Evolutionary conservation across 2,797 vertebrate species (phyloP).

Genomic region (Gymnopithys bicolor): DNA sequence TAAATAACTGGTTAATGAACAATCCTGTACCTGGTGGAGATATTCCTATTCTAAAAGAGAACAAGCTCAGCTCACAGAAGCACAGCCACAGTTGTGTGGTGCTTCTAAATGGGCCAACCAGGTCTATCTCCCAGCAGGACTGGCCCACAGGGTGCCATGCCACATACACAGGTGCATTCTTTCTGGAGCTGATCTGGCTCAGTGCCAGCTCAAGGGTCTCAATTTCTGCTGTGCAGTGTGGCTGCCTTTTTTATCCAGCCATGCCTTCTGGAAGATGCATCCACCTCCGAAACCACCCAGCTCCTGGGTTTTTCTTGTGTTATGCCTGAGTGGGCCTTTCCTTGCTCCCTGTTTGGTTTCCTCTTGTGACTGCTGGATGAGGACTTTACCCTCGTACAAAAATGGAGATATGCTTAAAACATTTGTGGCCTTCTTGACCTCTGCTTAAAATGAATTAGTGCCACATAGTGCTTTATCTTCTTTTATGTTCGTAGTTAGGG

Average conservation of each 20-base stretch:
- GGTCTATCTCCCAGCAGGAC: neutral
- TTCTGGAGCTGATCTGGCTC: neutral
- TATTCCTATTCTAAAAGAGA: neutral
- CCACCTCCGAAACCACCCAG: neutral
- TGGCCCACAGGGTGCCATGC: neutral
- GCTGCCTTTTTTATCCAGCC: neutral
- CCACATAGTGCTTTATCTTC: neutral
- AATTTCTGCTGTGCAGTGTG: neutral
- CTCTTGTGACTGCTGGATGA: neutral
- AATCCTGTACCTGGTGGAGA: neutral
- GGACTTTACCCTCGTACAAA: neutral
- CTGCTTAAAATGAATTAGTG: neutral
- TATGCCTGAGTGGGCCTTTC: neutral
- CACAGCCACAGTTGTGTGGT: neutral
- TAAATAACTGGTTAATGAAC: neutral
- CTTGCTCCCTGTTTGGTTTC: neutral
- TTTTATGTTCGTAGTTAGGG: neutral
- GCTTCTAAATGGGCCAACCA: accelerated
- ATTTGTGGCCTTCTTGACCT: neutral
- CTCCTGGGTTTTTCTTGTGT: neutral
- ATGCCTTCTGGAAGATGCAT: neutral
- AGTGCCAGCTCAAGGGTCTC: neutral
- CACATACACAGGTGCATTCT: accelerated
- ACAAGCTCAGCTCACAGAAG: neutral
- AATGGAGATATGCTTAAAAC: neutral